phyloP scores from a whole-genome alignment of 2,888 invertebrate species.

The Malthinus flaveolus region DNA sequence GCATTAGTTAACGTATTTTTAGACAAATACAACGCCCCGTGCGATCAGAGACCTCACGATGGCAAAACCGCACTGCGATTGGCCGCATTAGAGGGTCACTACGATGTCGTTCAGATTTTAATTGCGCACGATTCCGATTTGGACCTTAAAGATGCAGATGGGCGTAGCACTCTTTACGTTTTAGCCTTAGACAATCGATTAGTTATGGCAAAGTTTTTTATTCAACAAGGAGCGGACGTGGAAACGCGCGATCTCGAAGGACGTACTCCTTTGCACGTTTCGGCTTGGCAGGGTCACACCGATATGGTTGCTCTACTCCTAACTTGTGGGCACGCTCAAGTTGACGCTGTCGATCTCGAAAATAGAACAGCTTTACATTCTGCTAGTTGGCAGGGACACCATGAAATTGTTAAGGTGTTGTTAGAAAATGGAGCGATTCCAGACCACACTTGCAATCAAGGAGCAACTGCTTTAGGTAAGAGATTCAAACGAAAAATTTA shows the following conservation, averaged over 20 bases:
- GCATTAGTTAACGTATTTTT: slow-evolving; percentile 68
- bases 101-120: slow-evolving; percentile 74
- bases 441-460: slow-evolving; percentile 92
- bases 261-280: slow-evolving; percentile 86
- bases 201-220: slow-evolving; percentile 79
- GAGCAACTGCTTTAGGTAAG: slow-evolving; percentile 86
- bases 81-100: slow-evolving; percentile 83
- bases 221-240: slow-evolving; percentile 80
- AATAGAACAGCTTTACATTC: slow-evolving; percentile 90
- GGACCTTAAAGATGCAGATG: slow-evolving; percentile 89
- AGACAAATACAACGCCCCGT: slow-evolving; percentile 75
- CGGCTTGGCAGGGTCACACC: slow-evolving; percentile 92
- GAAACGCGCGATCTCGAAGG: slow-evolving; percentile 90
- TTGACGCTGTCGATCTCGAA: slow-evolving; percentile 87
- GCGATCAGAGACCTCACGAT: slow-evolving; percentile 86
- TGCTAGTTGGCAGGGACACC: slow-evolving; percentile 94
- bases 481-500: background rate
- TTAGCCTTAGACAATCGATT: slow-evolving; percentile 85
- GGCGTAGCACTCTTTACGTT: slow-evolving; percentile 88
- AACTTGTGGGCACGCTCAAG: slow-evolving; percentile 75
- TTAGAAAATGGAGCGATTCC: slow-evolving; percentile 81
- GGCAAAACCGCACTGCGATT: slow-evolving; percentile 84
- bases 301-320: slow-evolving; percentile 89
- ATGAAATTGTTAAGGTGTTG: slow-evolving; percentile 77
- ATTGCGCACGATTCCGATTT: slow-evolving; percentile 78